Evolutionary conservation across 1,140 invertebrate species (phyloP).

Genomic region (Melipona quadrifasciata): DNA sequence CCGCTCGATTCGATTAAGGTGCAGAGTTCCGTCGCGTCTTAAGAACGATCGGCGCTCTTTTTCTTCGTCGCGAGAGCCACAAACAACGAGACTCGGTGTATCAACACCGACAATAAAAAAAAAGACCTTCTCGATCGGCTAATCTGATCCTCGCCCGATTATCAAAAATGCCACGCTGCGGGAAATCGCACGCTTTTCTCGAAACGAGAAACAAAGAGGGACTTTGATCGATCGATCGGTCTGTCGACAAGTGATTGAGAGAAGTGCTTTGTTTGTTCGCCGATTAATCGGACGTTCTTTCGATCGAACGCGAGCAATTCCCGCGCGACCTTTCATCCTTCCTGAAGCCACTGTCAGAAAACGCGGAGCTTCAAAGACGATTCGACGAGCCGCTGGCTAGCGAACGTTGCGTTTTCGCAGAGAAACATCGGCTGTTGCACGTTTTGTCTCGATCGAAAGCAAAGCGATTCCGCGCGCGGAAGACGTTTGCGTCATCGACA

Average conservation of each 20-base stretch:
- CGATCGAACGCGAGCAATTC: slow-evolving; percentile 7
- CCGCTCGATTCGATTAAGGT: background rate
- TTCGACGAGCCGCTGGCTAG: too few species aligned
- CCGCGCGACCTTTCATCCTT: slow-evolving; percentile 21
- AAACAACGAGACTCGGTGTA: background rate
- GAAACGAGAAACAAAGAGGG: background rate
- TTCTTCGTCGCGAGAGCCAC: background rate
- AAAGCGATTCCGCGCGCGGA: background rate
- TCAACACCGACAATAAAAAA: background rate
- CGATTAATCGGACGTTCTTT: slow-evolving; percentile 55
- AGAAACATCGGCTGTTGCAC: too few species aligned
- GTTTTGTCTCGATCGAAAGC: too few species aligned
- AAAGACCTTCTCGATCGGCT: background rate
- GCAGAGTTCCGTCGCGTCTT: background rate
- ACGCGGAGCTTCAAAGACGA: background rate
- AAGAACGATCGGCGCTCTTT: background rate
- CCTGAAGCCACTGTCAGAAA: background rate
- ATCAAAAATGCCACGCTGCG: background rate
- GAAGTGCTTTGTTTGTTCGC: slow-evolving; percentile 61
- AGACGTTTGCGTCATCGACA: background rate
- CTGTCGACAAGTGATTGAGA: slow-evolving; percentile 67
- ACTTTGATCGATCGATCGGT: slow-evolving; percentile 60
- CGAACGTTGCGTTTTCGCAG: too few species aligned
- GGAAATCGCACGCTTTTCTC: slow-evolving; percentile 8
- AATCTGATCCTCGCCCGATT: background rate